Base-by-base conservation (phyloP, 1,140 invertebrate species). In the Rhyzopertha dominica region DNA sequence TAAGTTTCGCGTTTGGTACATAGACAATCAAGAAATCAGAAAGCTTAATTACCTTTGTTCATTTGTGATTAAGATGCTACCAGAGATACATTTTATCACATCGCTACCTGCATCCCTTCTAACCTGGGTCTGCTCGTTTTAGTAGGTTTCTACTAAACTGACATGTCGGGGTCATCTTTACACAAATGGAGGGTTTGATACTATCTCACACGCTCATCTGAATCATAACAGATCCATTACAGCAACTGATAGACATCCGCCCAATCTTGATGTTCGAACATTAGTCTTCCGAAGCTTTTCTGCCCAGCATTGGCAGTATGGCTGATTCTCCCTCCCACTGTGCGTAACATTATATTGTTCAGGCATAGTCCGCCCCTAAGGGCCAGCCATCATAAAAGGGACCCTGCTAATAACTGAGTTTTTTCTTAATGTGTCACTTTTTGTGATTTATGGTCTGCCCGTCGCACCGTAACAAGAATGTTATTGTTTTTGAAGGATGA, bases 361-460 rank as follows among this genome's bases (percentile, higher is more conserved):
- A 23, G 43, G 14, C 20, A 9, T 18, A 26, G 26, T 43, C 47
- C 47, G 39, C 40, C 47, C 40, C 29, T 36, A 36, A 13, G 25
- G 38, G 13, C 20, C 39, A 19, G 14, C 35, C 43, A 38, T n/a
- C n/a, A n/a, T 29, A 12, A 19, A 34, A 26, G 24, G 31, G 34
- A 32, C 30, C 25, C 34, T 29, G 41, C 43, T 49, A 49, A 43
- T 49, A 49, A 49, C 43, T 43, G 47, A 49, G 47, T 49, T 49
- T 49, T 49, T 31, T n/a, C 43, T 43, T 38, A 43, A 34, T 23
- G 43, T 39, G 20, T 41, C 34, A 41, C 35, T 35, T 31, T 42
- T 37, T 49, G 14, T 49, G 47, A 49, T 49, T 49, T 49, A 49
- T 39, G 14, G 22, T 18, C 14, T 13, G 22, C 17, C 29, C 38